Percentiles rank a stretch among this genome's conserved stretches.
phyloP scores from a whole-genome alignment of 2,113 vertebrate genomes.

The Prunella fulvescens region DNA sequence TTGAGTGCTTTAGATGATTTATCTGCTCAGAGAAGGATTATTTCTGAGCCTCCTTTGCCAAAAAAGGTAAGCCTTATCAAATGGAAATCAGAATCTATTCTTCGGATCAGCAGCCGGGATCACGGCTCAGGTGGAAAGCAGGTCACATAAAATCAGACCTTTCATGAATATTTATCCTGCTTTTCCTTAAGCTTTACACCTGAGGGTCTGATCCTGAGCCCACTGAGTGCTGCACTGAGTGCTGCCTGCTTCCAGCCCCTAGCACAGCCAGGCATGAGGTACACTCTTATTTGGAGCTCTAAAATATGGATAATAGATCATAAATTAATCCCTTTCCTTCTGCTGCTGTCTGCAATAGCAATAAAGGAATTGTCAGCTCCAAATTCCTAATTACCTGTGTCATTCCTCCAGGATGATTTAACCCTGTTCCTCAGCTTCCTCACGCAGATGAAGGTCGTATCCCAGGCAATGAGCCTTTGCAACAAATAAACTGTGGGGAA shows the following conservation, averaged over 20 bases:
- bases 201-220: neutral
- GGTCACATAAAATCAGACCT: conserved; percentile 20
- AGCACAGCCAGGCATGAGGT: rapidly evolving
- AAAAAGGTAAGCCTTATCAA: conserved; percentile 39
- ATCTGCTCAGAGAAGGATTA: conserved; percentile 60
- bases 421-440: neutral
- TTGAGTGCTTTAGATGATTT: conserved; percentile 13
- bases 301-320: neutral
- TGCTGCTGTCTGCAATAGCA: neutral
- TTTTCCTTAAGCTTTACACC: neutral
- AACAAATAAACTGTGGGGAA: neutral
- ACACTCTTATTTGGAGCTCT: neutral
- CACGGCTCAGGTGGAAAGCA: conserved; percentile 44
- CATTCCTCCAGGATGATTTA: neutral
- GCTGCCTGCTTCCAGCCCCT: neutral
- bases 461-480: neutral
- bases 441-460: neutral
- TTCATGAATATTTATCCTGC: neutral
- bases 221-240: rapidly evolving
- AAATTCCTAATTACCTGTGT: neutral
- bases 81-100: conserved; percentile 53
- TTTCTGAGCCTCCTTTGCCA: conserved; percentile 34
- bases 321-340: neutral
- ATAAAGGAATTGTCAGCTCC: neutral
- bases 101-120: conserved; percentile 29